Evolutionary conservation across 2,113 vertebrate species (phyloP).

Genomic region (Psilopsiagon aymara): DNA sequence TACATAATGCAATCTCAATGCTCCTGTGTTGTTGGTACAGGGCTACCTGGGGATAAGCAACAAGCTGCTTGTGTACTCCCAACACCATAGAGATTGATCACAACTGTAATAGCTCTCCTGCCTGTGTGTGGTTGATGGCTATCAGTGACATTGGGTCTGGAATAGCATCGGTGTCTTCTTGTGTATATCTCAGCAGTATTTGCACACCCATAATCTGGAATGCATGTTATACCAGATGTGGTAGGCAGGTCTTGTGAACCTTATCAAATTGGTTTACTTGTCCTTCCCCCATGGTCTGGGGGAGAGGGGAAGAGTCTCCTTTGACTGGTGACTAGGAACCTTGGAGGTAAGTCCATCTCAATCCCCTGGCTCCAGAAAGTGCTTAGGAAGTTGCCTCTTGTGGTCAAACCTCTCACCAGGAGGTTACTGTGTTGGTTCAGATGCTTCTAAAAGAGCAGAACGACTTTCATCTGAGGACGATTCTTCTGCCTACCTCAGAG

Average conservation of each 20-base stretch:
- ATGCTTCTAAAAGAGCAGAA: background rate
- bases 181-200: background rate
- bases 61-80: background rate
- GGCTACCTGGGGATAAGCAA: fast-evolving
- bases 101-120: background rate
- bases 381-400: background rate
- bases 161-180: background rate
- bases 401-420: too few relatives aligned
- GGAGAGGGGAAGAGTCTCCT: background rate
- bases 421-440: background rate
- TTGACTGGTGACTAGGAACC: background rate
- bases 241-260: background rate
- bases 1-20: background rate
- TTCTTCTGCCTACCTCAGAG: background rate
- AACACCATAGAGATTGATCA: background rate
- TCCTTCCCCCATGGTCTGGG: background rate
- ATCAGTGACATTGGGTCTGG: fast-evolving
- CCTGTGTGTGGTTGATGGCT: too few relatives aligned
- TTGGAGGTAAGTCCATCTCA: background rate
- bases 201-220: background rate
- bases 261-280: background rate
- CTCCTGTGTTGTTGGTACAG: background rate
- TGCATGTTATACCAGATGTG: background rate
- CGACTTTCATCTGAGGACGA: background rate
- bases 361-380: background rate